Evolutionary conservation across 2,888 invertebrate species (phyloP), one percentile per base, ranked within the genome.

Genomic region (Clunio marinus): DNA sequence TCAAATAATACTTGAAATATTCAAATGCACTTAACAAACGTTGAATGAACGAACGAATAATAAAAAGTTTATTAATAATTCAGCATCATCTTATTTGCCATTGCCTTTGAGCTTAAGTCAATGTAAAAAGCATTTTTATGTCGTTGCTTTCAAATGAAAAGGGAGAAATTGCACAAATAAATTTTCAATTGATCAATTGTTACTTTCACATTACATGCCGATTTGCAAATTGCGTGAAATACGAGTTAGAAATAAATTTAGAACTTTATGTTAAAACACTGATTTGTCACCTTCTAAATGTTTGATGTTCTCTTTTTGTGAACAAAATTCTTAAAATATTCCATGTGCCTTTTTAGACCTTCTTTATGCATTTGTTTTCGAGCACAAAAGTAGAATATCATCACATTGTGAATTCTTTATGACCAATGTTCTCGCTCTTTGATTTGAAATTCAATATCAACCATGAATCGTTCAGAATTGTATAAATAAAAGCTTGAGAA

Each of bases 1-100:
- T 35, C 35, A 22, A 60, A 60, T 35, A 32, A 32, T 20, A 15
- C 60, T 17, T 35, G 22, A 60, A 51, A 51, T 51, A 51, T 51
- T 51, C 51, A 51, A 32, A 35, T 60, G 60, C 60, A 60, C 60
- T 60, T 60, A 60, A 17, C 60, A 35, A 41, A 20, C 28, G 35
- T 35, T 35, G 27, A 27, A 57, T 10, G 22, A 4, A 10, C 57
- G 27, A 45, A 35, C 20, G 37, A 63, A 46, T 45, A 63, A 63
- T 63, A 41, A 63, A n/a, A n/a, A 63, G 25, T 63, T 63, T 63
- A 41, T 63, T 55, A 66, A 55, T 45, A 66, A 66, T 66, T 66
- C 66, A 51, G 17, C 20, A 28, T 51, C 35, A 51, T 32, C 24
- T 20, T 22, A 15, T 25, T 37, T 15, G 17, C 17, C 5, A 51